Base-by-base conservation (phyloP, 2,113 vertebrate genomes). In the Hypanus sabinus region DNA sequence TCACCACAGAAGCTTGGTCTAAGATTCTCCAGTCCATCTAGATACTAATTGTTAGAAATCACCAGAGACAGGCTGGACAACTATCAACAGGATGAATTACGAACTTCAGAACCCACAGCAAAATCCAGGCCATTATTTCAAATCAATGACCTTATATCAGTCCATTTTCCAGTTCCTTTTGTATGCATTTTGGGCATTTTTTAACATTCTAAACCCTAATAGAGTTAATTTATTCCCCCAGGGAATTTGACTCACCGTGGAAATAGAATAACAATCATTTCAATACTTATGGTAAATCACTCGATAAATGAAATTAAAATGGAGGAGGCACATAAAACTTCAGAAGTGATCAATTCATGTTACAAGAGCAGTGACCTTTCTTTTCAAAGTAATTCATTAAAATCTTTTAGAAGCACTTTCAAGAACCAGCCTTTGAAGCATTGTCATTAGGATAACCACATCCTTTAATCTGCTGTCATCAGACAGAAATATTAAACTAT, bases 351-450 rank as follows among this genome's bases (percentile, higher is more conserved):
- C 68, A 70, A 92, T 71, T 70, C 20, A 12, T 38, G 70, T 73
- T 71, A 92, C 36, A 92, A 70, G 18, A 38, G 16, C n/a, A 70
- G 88, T 70, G 20, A 38, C 88, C 33, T 91, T 91, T 70, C 62
- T 8, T 38, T 91, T 91, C 62, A 68, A 92, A 70, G 68, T 71
- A 33, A 46, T 46, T 92, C 33, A 92, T 71, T 92, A 38, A 92
- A 70, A 46, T 33, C 10, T 38, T 88, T 22, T 92, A 71, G 68
- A 71, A 71, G n/a, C 22, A 22, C 62, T 70, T 73, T 71, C 62
- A 92, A 70, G 65, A 71, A 71, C n/a, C 30, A 92, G 33, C 38
- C 90, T 70, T 92, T 71, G 36, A 70, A 27, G 33, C 33, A 92
- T 92, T 36, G 9, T 38, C 68, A 18, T 38, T 38, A 70, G 20